phyloP scores from a whole-genome alignment of 2,797 vertebrate species.

The Spinus olivaceus region DNA sequence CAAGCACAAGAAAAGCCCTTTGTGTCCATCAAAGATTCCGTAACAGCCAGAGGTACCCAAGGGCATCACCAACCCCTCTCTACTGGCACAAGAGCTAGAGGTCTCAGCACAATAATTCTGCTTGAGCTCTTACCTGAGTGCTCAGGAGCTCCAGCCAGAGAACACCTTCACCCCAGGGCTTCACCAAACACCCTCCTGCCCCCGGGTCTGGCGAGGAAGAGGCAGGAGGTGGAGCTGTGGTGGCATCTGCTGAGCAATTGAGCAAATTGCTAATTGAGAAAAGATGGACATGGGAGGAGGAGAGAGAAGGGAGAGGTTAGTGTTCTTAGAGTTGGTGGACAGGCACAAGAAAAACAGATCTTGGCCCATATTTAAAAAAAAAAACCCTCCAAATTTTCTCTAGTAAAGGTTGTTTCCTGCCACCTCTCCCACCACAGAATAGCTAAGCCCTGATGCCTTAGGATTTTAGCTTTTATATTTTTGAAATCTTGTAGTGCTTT shows the following conservation, averaged over 20 bases:
- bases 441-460: not conserved
- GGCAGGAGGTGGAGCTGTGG: not conserved
- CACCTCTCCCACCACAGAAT: fast-evolving
- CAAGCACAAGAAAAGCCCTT: not conserved
- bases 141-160: not conserved
- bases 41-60: not conserved
- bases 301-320: not conserved
- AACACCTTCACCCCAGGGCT: not conserved
- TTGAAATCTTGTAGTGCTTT: not conserved
- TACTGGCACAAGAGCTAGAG: not conserved
- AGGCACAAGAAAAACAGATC: not conserved
- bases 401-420: not conserved
- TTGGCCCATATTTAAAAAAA: not conserved
- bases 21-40: not conserved
- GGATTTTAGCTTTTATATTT: not conserved
- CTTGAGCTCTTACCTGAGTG: fast-evolving
- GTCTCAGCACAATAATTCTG: fast-evolving
- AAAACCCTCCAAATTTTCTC: not conserved
- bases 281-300: not conserved
- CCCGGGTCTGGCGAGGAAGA: fast-evolving
- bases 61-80: not conserved
- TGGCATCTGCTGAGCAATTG: not conserved
- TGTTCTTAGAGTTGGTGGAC: not conserved
- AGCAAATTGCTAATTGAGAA: not conserved
- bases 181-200: not conserved